Percentiles rank a stretch among this genome's conserved stretches.
These are phyloP conservation scores for Macrophya alboannulata DNA, from an alignment of 2,888 invertebrate genomes.

Conservation along the genomic window DNA sequence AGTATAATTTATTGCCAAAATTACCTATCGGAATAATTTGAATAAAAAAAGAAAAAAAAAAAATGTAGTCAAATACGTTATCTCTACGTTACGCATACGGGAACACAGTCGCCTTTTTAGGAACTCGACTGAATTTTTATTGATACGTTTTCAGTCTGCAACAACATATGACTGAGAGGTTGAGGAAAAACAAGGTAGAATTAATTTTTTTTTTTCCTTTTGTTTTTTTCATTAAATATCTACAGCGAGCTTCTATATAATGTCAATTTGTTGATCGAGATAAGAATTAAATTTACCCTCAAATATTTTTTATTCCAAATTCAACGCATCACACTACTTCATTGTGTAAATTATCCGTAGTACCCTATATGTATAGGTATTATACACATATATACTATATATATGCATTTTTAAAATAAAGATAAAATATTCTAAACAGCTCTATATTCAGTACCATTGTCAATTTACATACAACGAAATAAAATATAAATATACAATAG, in stretches of 20 bases:
- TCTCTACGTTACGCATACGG: not conserved
- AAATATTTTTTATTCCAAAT: slow-evolving; percentile 3
- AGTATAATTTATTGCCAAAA: slow-evolving; percentile 37
- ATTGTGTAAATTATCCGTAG: not conserved
- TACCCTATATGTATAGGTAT: no score
- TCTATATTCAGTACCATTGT: slow-evolving; percentile 37
- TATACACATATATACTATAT: no score
- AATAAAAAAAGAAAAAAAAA: not conserved
- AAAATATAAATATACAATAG: slow-evolving; percentile 32
- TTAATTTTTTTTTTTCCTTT: slow-evolving; percentile 1
- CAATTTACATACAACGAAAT: slow-evolving; percentile 16
- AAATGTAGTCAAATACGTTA: not conserved
- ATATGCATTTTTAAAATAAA: slow-evolving; percentile 20
- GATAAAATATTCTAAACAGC: slow-evolving; percentile 17
- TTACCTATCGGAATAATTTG: slow-evolving; percentile 19
- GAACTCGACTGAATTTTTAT: slow-evolving; percentile 39
- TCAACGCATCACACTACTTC: slow-evolving; percentile 1
- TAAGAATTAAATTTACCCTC: not conserved
- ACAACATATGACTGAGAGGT: not conserved
- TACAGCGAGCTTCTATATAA: slow-evolving; percentile 28
- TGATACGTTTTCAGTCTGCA: slow-evolving; percentile 1
- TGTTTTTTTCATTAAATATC: not conserved
- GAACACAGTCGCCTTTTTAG: slow-evolving; percentile 25
- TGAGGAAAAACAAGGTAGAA: not conserved
- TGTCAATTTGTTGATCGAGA: not conserved